Evolutionary conservation across 2,888 invertebrate genomes (phyloP), one percentile per base, ranked within the genome.

Genomic region (Lysandra coridon): DNA sequence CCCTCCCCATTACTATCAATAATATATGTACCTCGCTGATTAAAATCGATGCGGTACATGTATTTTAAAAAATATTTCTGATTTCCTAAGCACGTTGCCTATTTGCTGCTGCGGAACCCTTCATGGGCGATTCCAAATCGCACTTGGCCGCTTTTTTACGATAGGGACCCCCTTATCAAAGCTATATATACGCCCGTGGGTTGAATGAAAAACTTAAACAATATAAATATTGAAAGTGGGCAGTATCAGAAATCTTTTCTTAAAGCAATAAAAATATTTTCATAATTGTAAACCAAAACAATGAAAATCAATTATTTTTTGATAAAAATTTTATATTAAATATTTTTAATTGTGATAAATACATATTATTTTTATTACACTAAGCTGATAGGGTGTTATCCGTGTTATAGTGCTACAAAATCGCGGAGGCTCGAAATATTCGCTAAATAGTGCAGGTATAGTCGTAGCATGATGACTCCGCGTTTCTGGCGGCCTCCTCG

Each of bases 371-470:
- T 69, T 33, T 23, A 4, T 69, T 33, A 44, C 53, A 14, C 53
- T 33, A 12, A 33, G 69, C 14, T 10, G 30, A 12, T 64, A 69
- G 33, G 69, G 69, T 69, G 33, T 69, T 64, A 64, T 30, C 14
- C 37, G 69, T 69, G 33, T 69, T 64, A 64, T 64, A 64, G 30
- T 30, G 14, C 69, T 69, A 69, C 69, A 69, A 69, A 69, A 69
- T 69, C 14, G 17, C 33, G 69, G 1, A 69, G 69, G 33, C 12
- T 69, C 37, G 1, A 17, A 37, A 14, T 17, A 10, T 69, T 60
- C 62, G 84, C 86, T 92, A 94, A 84, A 94, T 93, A 78, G 87
- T 87, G 86, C 94, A 94, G 23, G 89, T 87, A 79, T 88, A 91
- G 75, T 90, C 89, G 73, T 92, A 92, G 81, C 93, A 93, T 0